Evolutionary conservation across 2,888 invertebrate species (phyloP), one percentile per base, ranked within the genome.

Genomic region (Lydus trimaculatus): DNA sequence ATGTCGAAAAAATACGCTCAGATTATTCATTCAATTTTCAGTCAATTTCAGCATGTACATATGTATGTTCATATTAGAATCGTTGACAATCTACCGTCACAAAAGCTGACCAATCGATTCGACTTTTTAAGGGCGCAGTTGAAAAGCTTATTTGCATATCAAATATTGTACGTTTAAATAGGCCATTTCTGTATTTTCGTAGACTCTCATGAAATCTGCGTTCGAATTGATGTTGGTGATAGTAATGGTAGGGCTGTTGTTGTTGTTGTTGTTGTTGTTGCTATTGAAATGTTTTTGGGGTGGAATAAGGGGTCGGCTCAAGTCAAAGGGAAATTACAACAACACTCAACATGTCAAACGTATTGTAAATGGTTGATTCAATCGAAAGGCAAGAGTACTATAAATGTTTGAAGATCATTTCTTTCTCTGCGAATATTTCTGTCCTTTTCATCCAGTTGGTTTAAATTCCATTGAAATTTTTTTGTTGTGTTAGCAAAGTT

Each of bases 21-120:
- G 48, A 56, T 61, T 64, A 64, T 67, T 67, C 39, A 62, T 64
- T 58, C 59, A 62, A 58, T 28, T 69, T 63, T 65, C 65, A 65
- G 69, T 66, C 69, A 60, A 66, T 69, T 63, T 66, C 36, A 31
- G 36, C 43, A 9, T 9, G 33, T 66, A 63, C 65, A 52, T 28
- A 64, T 61, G 64, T 43, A 43, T 17, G 17, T 56, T 23, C 25
- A 13, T 25, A 56, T 25, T 25, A 58, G 33, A 64, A 69, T 62
- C 58, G 59, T 59, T 63, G 59, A 36, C 62, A 65, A 65, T 62
- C 65, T 65, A 59, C 52, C 58, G 31, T 63, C 59, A 65, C 65
- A 69, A 69, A 68, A 65, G 63, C 65, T 67, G 67, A 67, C 65
- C 68, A 65, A 69, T 65, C 68, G 65, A 63, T 65, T 43, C 59